phyloP scores from a whole-genome alignment of 2,888 invertebrate species.

The Amphipyra berbera region DNA sequence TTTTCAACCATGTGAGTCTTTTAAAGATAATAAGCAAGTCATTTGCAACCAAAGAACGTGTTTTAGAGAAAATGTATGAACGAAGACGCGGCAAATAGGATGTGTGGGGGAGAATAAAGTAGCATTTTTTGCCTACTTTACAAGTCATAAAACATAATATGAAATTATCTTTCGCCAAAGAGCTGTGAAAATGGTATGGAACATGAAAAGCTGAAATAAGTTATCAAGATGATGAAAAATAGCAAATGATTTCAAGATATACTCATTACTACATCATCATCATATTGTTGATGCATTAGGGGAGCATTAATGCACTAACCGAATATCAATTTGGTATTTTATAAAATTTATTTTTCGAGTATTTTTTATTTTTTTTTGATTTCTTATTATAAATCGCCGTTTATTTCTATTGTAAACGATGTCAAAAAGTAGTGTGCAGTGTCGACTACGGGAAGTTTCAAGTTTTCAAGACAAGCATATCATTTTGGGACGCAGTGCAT shows the following conservation, averaged over 20 bases:
- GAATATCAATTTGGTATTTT: no score
- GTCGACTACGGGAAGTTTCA: no score
- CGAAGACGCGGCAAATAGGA: conserved; percentile 20
- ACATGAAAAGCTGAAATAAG: not conserved
- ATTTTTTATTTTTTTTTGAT: no score
- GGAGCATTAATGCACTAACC: no score
- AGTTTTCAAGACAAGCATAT: no score
- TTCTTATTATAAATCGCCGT: no score
- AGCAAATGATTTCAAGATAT: not conserved
- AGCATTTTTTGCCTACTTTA: conserved; percentile 25
- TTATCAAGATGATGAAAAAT: not conserved
- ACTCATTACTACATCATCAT: no score
- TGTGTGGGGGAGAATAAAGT: conserved; percentile 22
- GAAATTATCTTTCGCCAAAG: conserved; percentile 23
- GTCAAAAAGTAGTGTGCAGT: no score
- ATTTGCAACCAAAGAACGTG: conserved; percentile 33
- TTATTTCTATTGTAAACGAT: no score
- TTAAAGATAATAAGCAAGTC: conserved; percentile 20
- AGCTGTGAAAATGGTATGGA: conserved; percentile 5
- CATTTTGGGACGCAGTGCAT: no score
- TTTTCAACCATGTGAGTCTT: conserved; percentile 3
- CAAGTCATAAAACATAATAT: conserved; percentile 26
- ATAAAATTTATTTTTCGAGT: no score
- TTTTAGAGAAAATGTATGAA: conserved; percentile 33
- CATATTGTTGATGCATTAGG: no score